These are phyloP conservation scores for Cataglyphis hispanica DNA, from an alignment of 1,140 invertebrate genomes.

Conservation along the genomic window DNA sequence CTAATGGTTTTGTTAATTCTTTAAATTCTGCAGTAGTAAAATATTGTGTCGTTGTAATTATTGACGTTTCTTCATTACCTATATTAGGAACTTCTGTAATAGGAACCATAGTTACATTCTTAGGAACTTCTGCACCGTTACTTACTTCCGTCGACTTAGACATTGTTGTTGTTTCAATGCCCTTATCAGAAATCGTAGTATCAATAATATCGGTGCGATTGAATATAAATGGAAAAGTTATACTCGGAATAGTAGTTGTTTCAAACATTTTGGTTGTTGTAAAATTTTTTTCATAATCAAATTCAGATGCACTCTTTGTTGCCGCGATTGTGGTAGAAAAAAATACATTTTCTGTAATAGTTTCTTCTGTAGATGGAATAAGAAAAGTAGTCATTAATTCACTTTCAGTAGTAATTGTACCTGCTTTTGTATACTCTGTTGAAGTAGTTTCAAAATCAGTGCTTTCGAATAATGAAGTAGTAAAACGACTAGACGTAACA, in stretches of 20 bases:
- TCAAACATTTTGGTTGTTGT: constrained; percentile 6
- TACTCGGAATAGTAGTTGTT: background rate
- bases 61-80: constrained; percentile 18
- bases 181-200: background rate
- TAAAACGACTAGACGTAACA: constrained; percentile 14
- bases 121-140: constrained; percentile 29
- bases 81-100: constrained; percentile 40
- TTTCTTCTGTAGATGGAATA: constrained; percentile 22
- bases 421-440: constrained; percentile 22
- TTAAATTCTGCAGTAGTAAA: constrained; percentile 19
- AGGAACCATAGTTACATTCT: constrained; percentile 48
- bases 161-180: constrained; percentile 22
- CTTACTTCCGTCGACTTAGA: background rate
- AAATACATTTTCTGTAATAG: constrained; percentile 30
- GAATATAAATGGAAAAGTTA: background rate
- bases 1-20: constrained; percentile 46
- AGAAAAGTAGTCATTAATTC: background rate
- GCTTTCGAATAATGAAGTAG: background rate
- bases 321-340: background rate
- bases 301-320: constrained; percentile 8
- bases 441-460: constrained; percentile 24
- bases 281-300: background rate
- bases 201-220: constrained; percentile 17
- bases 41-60: background rate
- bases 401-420: background rate